These are phyloP conservation scores for Nemurella pictetii DNA, from an alignment of 2,888 invertebrate species.

Conservation along the genomic window DNA sequence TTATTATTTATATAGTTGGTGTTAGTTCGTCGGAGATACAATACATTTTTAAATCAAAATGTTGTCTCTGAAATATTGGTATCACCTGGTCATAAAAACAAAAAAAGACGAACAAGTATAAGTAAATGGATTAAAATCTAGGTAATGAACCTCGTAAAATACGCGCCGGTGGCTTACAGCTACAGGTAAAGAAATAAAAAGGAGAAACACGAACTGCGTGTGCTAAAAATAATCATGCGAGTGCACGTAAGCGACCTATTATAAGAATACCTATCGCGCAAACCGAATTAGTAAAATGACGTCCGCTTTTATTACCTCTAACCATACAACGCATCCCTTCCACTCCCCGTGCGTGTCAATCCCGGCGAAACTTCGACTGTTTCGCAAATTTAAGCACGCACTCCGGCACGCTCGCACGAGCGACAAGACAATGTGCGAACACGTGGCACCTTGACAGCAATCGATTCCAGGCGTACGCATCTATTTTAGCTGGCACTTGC, in stretches of 20 bases:
- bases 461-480: not conserved
- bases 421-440: not conserved
- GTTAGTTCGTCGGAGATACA: too few species aligned
- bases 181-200: not conserved
- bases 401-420: not conserved
- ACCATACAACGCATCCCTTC: not conserved
- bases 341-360: not conserved
- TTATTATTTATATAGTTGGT: too few species aligned
- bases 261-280: not conserved
- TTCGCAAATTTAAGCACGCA: not conserved
- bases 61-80: too few species aligned
- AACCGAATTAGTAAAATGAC: not conserved
- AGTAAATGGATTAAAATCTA: not conserved
- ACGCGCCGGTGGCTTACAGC: not conserved
- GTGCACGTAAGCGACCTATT: not conserved
- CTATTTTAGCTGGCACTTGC: not conserved
- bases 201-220: not conserved
- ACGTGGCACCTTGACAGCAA: not conserved
- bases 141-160: not conserved
- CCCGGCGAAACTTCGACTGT: not conserved
- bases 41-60: too few species aligned
- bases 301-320: not conserved
- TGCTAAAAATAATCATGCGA: not conserved
- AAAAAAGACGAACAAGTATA: too few species aligned
- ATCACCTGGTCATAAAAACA: too few species aligned